Percentiles rank a stretch among this genome's conserved stretches.
Evolutionary conservation across 2,113 vertebrate species (phyloP).

Genomic region (Hystrix brachyura): DNA sequence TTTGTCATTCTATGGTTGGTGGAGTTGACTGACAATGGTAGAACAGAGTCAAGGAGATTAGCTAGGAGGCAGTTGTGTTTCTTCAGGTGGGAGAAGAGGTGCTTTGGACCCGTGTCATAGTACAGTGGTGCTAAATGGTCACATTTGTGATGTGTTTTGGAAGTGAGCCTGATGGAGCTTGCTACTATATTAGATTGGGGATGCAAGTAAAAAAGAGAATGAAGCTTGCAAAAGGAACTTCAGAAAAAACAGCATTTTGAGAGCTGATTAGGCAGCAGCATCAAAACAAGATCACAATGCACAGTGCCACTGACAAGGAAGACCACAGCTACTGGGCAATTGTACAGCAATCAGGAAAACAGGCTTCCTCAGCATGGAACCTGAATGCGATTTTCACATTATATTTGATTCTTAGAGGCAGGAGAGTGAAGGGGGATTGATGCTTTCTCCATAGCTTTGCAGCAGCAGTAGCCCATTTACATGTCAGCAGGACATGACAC

Average conservation of each 20-base stretch:
- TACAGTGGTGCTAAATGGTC: background rate
- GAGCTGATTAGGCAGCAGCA: background rate
- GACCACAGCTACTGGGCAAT: background rate
- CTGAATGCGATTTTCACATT: slow-evolving; percentile 30
- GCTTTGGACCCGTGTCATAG: background rate
- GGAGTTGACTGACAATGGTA: background rate
- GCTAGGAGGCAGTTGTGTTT: background rate
- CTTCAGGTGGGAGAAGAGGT: background rate
- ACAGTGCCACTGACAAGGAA: background rate
- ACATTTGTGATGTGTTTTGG: background rate
- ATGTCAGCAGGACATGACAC: background rate
- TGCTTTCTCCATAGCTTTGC: background rate
- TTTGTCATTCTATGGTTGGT: background rate
- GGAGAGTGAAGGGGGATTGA: background rate
- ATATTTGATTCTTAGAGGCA: background rate
- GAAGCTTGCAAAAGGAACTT: background rate
- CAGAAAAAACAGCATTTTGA: background rate
- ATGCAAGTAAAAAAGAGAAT: background rate
- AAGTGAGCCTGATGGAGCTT: background rate
- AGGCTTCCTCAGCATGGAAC: background rate
- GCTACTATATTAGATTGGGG: background rate
- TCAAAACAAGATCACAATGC: background rate
- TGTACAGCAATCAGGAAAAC: background rate
- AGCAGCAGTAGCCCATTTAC: background rate
- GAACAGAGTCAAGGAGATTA: background rate